Evolutionary conservation across 2,113 vertebrate species (phyloP), one percentile per base, ranked within the genome.

Genomic region (Syngnathoides biaculeatus): DNA sequence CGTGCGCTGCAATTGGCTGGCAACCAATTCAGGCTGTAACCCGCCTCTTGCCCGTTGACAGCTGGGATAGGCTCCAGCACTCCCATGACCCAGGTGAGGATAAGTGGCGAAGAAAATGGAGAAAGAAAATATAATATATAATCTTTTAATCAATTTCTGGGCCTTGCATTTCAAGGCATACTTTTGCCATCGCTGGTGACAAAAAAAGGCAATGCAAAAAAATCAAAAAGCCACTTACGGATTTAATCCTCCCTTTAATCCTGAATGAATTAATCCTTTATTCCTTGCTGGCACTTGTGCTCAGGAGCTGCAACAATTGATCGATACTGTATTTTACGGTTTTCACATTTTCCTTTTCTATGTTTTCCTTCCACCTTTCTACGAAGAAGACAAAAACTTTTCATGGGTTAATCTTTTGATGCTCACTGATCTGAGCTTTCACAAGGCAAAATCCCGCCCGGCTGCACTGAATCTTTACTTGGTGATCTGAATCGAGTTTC

Each of bases 141-240:
- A n/a, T n/a, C n/a, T n/a, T n/a, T n/a, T n/a, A n/a, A n/a, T n/a
- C n/a, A n/a, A n/a, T 30, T 26, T 6, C 14, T 27, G 24, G 27
- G 27, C 13, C 14, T 14, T 14, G 53, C 12, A 0, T 27, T 27
- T 14, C 13, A 24, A 27, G 22, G 15, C 13, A 17, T 26, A 14
- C 17, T 30, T 56, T 56, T 56, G 55, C 26, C 27, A 57, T 57
- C 55, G 30, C 55, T 57, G 55, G 26, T 57, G 55, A 57, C 55
- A 17, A 14, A 26, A n/a, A 55, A 55, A n/a, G n/a, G 9, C 26
- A 55, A 11, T 35, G 30, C 24, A 24, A 11, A 19, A 17, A 17
- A 57, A 17, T 27, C 24, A 55, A 57, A 57, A 35, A 35, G 27
- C 14, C 55, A 30, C 9, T 57, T 57, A 14, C 30, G 55, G 55